These are phyloP conservation scores for Notechis scutatus DNA, from an alignment of 2,113 vertebrate genomes.

Conservation along the genomic window DNA sequence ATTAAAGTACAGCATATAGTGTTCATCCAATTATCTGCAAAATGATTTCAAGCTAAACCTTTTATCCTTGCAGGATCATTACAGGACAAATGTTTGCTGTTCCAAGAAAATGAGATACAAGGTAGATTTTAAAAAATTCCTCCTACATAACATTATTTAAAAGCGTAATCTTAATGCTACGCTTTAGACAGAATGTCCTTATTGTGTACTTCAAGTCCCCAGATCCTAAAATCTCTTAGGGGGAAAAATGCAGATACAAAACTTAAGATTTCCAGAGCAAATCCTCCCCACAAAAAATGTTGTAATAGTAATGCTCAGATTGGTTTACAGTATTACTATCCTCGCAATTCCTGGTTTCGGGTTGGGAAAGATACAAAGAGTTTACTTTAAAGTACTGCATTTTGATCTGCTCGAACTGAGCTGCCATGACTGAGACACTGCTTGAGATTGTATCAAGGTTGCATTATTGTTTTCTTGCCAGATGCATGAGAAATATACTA, in stretches of 20 bases:
- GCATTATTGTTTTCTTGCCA: neutral
- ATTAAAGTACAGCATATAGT: neutral
- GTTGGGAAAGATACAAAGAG: neutral
- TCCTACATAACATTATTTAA: no score
- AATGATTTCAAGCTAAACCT: neutral
- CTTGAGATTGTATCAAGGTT: neutral
- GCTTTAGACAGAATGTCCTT: neutral
- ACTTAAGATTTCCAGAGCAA: neutral
- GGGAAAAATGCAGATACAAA: neutral
- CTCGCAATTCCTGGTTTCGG: neutral
- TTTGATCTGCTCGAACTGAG: neutral
- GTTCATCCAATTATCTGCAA: slow-evolving; percentile 7
- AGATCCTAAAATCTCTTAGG: neutral
- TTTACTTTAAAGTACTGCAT: neutral
- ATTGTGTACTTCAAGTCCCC: neutral
- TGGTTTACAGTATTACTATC: neutral
- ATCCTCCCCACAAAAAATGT: neutral
- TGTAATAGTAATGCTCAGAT: neutral
- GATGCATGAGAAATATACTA: neutral
- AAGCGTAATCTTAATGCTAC: neutral
- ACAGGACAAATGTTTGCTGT: neutral
- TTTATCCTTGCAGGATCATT: neutral
- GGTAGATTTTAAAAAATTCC: neutral
- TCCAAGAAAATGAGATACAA: neutral
- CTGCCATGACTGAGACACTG: neutral